A percentile compares a stretch with the other conserved stretches of the same genome.
Conservation (phyloP, 2,888 invertebrate genomes). For the Biston stratarius region DNA sequence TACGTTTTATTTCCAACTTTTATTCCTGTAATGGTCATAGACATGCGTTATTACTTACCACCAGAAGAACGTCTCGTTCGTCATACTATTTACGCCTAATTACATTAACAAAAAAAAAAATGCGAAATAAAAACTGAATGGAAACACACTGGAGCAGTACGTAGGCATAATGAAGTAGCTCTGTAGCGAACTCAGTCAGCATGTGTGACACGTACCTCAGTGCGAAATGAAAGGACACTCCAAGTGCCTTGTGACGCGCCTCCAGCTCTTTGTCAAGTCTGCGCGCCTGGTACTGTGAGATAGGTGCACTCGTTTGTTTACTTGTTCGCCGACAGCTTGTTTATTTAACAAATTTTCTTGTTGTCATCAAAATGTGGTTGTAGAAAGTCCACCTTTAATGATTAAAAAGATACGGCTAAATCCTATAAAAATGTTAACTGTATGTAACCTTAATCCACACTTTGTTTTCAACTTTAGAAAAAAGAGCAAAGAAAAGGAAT, state of each 20-base stretch:
- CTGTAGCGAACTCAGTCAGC: slow-evolving; percentile 9
- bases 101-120: background rate
- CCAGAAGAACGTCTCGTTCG: too few species aligned
- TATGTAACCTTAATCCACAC: too few species aligned
- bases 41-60: too few species aligned
- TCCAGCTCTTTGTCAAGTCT: slow-evolving; percentile 68
- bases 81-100: too few species aligned
- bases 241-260: slow-evolving; percentile 56
- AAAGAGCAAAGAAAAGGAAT: too few species aligned
- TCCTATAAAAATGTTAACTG: too few species aligned
- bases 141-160: background rate
- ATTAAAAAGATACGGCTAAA: too few species aligned
- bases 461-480: too few species aligned
- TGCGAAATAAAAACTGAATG: slow-evolving; percentile 6
- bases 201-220: slow-evolving; percentile 48
- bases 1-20: too few species aligned
- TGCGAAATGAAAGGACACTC: slow-evolving; percentile 69
- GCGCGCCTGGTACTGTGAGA: slow-evolving; percentile 58
- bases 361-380: background rate
- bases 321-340: slow-evolving; percentile 54
- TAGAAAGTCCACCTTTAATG: background rate
- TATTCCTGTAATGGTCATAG: too few species aligned
- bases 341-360: slow-evolving; percentile 31
- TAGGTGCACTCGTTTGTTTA: slow-evolving; percentile 54
- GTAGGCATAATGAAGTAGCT: slow-evolving; percentile 17